Evolutionary conservation across 2,888 invertebrate genomes (phyloP), one percentile per base, ranked within the genome.

Genomic region (Fabriciana adippe): DNA sequence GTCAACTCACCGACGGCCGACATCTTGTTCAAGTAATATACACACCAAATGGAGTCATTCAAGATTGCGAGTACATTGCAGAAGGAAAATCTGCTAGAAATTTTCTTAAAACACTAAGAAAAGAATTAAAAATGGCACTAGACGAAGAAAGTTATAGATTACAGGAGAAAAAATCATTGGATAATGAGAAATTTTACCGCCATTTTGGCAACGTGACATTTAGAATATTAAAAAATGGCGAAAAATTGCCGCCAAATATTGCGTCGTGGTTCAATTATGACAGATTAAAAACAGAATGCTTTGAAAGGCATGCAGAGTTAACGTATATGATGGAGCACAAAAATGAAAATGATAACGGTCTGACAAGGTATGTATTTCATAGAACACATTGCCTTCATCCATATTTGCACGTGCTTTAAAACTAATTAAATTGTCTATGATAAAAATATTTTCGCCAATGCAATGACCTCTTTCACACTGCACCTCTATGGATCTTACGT

Each of bases 21-120:
- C 94, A 94, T 85, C 93, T 96, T 83, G 93, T 96, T 57, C 95
- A 96, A 86, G 85, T 95, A 48, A 95, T 96, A 74, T 95, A 95
- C 90, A 90, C 94, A 64, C 92, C 93, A 76, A 90, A 93, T 77
- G 93, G 94, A 75, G 88, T 84, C 67, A 87, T 96, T 6, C 92
- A 94, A 80, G 95, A 96, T 86, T 96, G 96, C 84, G 95, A 96
- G 82, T 94, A 94, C 80, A 88, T 95, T 65, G 89, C 93, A 4
- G 93, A 94, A 75, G 84, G 85, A 45, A 90, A 87, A 81, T 87
- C 93, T 53, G 93, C 94, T 0, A 87, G 90, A 80, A 90, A 93
- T 76, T 95, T 96, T 86, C 85, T 95, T 67, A 89, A 89, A 83
- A 92, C 91, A 41, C 90, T 95, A 80, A 86, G 93, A 76, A 88